phyloP scores from a whole-genome alignment of 1,140 invertebrate genomes.

The silkworm (Bombyx mori) region DNA sequence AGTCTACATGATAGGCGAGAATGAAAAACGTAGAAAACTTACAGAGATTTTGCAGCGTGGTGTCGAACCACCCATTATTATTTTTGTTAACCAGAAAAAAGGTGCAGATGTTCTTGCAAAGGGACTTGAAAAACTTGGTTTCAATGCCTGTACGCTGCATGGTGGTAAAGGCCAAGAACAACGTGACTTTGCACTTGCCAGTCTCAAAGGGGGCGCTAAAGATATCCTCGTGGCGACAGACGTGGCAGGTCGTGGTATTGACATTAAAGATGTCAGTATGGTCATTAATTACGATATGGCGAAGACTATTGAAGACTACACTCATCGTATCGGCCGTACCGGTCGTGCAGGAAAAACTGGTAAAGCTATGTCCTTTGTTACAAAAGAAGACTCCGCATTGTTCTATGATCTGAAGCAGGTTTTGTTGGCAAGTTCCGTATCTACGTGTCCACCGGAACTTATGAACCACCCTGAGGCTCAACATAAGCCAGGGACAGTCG shows the following conservation, averaged over 20 bases:
- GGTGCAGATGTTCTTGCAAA: conserved; percentile 98
- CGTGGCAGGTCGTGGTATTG: conserved; percentile 99
- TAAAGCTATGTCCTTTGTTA: conserved; percentile 95
- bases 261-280: conserved; percentile 98
- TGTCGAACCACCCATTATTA: conserved; percentile 97
- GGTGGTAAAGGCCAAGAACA: conserved; percentile 99
- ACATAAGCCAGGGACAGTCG: conserved; percentile 95
- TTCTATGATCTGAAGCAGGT: conserved; percentile 98
- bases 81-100: conserved; percentile 99
- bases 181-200: conserved; percentile 97
- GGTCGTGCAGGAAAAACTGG: conserved; percentile 98
- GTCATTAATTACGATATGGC: conserved; percentile 99
- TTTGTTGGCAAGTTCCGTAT: conserved; percentile 91
- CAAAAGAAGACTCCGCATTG: conserved; percentile 94
- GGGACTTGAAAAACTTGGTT: conserved; percentile 96
- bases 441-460: conserved; percentile 95
- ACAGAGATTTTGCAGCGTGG: conserved; percentile 89
- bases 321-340: conserved; percentile 98
- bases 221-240: conserved; percentile 99
- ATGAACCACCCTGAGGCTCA: conserved; percentile 99
- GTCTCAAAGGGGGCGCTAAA: conserved; percentile 94
- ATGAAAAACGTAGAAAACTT: conserved; percentile 92
- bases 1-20: conserved; percentile 94
- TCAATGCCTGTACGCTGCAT: conserved; percentile 96
- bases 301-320: conserved; percentile 99